Evolutionary conservation across 1,140 invertebrate species (phyloP).

Genomic region (Cephus cinctus): DNA sequence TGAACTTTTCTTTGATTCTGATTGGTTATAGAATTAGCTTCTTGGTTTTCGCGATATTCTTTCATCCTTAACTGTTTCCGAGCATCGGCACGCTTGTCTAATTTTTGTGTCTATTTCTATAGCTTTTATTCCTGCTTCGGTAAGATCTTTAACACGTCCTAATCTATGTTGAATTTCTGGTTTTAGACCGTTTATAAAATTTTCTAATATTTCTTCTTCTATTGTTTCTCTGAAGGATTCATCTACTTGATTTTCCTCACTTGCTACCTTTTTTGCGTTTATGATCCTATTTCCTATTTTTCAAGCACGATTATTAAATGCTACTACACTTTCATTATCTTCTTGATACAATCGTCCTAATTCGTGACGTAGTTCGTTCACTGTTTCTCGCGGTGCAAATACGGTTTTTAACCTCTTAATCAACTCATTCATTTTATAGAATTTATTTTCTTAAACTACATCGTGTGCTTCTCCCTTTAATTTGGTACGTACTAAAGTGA

Average conservation of each 20-base stretch:
- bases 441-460: constrained; percentile 4
- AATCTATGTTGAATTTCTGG: constrained; percentile 1
- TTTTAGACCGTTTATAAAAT: constrained; percentile 5
- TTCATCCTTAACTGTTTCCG: no score
- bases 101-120: constrained; percentile 6
- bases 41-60: no score
- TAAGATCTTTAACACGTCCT: neutral
- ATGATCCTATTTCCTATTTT: constrained; percentile 5
- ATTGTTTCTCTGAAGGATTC: neutral
- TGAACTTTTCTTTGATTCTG: no score
- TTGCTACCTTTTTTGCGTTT: constrained; percentile 2
- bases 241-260: neutral
- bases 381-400: constrained; percentile 2
- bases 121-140: neutral
- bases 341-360: constrained; percentile 10
- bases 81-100: no score
- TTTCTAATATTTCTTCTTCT: constrained; percentile 1
- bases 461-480: constrained; percentile 8
- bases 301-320: constrained; percentile 4
- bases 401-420: constrained; percentile 6
- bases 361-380: constrained; percentile 12
- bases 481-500: constrained; percentile 12
- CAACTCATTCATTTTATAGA: constrained; percentile 4
- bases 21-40: no score
- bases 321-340: constrained; percentile 10